Base-by-base conservation (phyloP, 2,113 vertebrate species). In the Nyctibius bracteatus region DNA sequence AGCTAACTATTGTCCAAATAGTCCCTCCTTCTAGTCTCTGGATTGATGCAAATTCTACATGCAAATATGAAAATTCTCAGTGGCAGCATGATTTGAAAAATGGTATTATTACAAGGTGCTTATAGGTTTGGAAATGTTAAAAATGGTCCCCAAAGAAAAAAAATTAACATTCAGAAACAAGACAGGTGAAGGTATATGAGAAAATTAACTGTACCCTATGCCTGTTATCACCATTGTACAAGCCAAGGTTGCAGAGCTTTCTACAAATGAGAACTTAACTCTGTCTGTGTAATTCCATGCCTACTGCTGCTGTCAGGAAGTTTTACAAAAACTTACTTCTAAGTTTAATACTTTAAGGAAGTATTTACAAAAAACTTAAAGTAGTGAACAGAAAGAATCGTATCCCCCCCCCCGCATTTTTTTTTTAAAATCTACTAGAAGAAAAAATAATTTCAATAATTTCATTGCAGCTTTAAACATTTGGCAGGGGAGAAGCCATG, bases 71-170 rank as follows among this genome's bases (percentile, higher is more conserved):
- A 92, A 95, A 82, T 58, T 93, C 70, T 92, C 88, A 85, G 43
- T 57, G 62, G 57, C 35, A 94, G 41, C 63, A 54, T 35, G 68
- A 62, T 89, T 84, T 86, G 81, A 92, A 92, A 92, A 95, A 92
- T 33, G 13, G 20, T 54, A 78, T 78, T 92, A 92, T 35, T 46
- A 92, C 68, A 92, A 62, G 31, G 46, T 78, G 46, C 67, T 86
- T 83, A 86, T 19, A 83, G 41, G 49, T 86, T 95, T 73, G 18
- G 68, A 78, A 91, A 77, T 37, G 70, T 18, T 77, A 81, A 77
- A 95, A 95, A 66, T 46, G 43, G 41, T 52, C 55, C 46, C 28
- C 28, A 27, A 63, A 81, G 54, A 77, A 95, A 92, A 92, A 89
- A 91, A 83, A 77, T 10, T 43, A 83, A 91, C 72, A 66, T 83